Conservation (phyloP, 2,797 vertebrate species). For the Monodelphis domestica region DNA sequence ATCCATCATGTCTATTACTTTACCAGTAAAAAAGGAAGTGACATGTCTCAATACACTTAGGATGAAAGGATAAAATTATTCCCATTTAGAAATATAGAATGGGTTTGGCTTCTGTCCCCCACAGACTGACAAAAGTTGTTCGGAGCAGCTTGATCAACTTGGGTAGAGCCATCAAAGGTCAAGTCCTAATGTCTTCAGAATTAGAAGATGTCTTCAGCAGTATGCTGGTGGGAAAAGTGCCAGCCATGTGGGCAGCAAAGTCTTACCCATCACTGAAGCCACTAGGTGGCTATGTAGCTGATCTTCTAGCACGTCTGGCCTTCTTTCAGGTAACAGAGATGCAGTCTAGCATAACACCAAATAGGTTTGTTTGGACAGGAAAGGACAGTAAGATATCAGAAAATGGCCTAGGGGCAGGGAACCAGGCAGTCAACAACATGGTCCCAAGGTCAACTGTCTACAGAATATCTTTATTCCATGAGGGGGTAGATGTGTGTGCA, state of each 20-base stretch:
- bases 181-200: conserved; percentile 95
- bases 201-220: conserved; percentile 93
- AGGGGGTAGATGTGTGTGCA: too few relatives aligned
- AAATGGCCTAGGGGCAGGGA: background rate
- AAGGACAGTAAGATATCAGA: background rate
- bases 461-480: conserved; percentile 11
- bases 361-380: conserved; percentile 18
- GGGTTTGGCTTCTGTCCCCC: conserved; percentile 32
- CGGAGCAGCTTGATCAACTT: conserved; percentile 90
- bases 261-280: conserved; percentile 96
- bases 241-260: conserved; percentile 91
- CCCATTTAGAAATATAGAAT: background rate
- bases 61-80: background rate
- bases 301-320: conserved; percentile 90
- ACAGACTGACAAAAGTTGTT: conserved; percentile 91
- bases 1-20: conserved; percentile 1
- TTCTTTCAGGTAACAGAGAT: conserved; percentile 90
- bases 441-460: background rate
- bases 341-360: background rate
- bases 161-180: conserved; percentile 92
- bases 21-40: background rate
- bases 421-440: background rate
- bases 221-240: conserved; percentile 93
- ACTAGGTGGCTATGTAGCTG: conserved; percentile 91
- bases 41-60: background rate